Percentiles rank a stretch among this genome's conserved stretches.
Evolutionary conservation across 2,113 vertebrate species (phyloP).

Genomic region (Bungarus multicinctus): DNA sequence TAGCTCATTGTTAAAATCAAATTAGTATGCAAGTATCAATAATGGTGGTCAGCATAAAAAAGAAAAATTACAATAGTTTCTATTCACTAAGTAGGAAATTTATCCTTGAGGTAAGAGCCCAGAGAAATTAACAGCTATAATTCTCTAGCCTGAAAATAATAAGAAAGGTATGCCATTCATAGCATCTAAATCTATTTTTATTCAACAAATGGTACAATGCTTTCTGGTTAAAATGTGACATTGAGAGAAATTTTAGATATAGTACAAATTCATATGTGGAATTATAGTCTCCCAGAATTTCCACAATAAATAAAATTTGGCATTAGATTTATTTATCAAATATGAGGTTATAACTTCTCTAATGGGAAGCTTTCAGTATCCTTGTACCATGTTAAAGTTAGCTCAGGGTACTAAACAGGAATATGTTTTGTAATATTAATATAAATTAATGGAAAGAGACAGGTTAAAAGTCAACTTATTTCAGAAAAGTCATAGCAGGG

Average conservation of each 20-base stretch:
- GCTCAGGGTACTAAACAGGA: background rate
- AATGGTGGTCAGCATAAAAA: background rate
- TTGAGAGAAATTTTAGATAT: background rate
- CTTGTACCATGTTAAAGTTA: background rate
- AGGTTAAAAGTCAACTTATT: background rate
- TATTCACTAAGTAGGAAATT: background rate
- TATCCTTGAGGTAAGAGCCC: background rate
- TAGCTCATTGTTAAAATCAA: background rate
- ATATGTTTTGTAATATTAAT: background rate
- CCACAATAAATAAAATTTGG: background rate
- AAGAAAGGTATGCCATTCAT: background rate
- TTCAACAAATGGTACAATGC: background rate
- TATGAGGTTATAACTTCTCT: background rate
- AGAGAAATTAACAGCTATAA: background rate
- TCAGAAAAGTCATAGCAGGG: background rate
- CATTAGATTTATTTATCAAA: background rate
- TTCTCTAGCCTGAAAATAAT: background rate
- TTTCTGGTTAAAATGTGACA: background rate
- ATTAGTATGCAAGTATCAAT: background rate
- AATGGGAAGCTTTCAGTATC: background rate
- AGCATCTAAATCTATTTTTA: background rate
- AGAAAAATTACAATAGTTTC: background rate
- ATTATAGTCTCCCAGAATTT: background rate
- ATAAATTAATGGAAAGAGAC: background rate
- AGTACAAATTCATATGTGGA: background rate